Evolutionary conservation across 2,797 vertebrate species (phyloP), one percentile per base, ranked within the genome.

Genomic region (Xenops minutus): DNA sequence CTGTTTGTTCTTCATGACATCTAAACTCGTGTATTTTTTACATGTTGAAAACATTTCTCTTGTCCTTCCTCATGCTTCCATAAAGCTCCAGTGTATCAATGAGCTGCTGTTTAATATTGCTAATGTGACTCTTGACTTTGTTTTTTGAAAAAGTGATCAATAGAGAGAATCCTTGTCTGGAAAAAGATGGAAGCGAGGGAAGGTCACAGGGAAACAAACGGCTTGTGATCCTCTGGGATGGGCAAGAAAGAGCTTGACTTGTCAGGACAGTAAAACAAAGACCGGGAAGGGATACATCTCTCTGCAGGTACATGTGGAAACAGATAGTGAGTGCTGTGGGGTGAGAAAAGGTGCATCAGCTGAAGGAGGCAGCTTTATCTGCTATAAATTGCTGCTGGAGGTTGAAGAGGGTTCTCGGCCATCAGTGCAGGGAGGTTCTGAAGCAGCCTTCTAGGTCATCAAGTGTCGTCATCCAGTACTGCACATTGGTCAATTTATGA

Each of bases 401-500:
- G 27, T 23, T 58, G 72, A 58, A 48, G 58, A 72, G 46, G 32
- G 10, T 34, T 91, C 55, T 48, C 3, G 8, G 63, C n/a, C 19
- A 18, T 11, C 0, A 0, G 10, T 80, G 36, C 37, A 36, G 46
- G 64, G n/a, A 15, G 11, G 37, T 86, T 93, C 37, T 88, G 72
- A 43, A 88, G 68, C 61, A 77, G 61, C 44, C 61, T 80, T 80
- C 32, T 39, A 9, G 76, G 32, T 64, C 32, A 46, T 44, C 41
- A 24, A 5, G 22, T 64, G 43, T 44, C 10, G 17, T 32, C 14
- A 32, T 26, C 23, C 82, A 54, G 48, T 29, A 8, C 36, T 79
- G 51, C 12, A 75, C 27, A 27, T 58, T 36, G 49, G 48, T 71
- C 26, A 34, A 1, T 26, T 56, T 86, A n/a, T 0, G 0, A 46